Conservation (phyloP, 2,797 vertebrate species). For the Myoxocephalus aenaeus region DNA sequence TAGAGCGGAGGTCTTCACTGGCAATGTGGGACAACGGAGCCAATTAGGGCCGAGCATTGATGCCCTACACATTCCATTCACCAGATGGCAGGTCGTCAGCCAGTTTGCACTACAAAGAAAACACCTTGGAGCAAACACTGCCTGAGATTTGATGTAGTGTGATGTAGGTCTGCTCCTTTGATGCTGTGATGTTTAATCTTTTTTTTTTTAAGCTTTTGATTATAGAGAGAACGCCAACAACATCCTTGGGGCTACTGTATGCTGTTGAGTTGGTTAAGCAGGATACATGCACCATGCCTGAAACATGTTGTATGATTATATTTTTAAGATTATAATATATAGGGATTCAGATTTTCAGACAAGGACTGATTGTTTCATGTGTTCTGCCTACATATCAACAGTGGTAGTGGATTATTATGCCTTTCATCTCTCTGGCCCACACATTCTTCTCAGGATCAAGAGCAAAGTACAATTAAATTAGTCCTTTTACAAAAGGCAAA, state of each 20-base stretch:
- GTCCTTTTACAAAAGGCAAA: conserved; percentile 80
- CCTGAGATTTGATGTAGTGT: background rate
- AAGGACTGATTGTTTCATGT: conserved; percentile 48
- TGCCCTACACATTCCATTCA: conserved; percentile 44
- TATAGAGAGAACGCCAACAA: background rate
- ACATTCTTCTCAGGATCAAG: conserved; percentile 86
- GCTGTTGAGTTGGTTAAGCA: conserved; percentile 4
- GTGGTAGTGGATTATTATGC: conserved; percentile 76
- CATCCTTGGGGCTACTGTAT: background rate
- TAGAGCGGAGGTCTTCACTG: conserved; percentile 64
- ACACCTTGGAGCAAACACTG: conserved; percentile 9
- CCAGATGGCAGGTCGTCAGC: conserved; percentile 8
- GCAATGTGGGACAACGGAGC: conserved; percentile 62
- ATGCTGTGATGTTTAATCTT: background rate
- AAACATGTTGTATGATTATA: background rate
- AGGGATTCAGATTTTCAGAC: conserved; percentile 10
- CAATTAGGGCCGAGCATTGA: conserved; percentile 62
- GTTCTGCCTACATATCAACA: conserved; percentile 59
- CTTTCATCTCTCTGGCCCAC: conserved; percentile 80
- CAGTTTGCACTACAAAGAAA: conserved; percentile 13
- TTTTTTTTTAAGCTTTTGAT: conserved; percentile 14
- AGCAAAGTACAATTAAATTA: conserved; percentile 83
- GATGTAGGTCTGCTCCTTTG: conserved; percentile 3
- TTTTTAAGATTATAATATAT: conserved; percentile 2
- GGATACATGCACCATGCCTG: background rate